Evolutionary conservation across 2,888 invertebrate genomes (phyloP), one percentile per base, ranked within the genome.

Genomic region (Zaprionus lineosus): DNA sequence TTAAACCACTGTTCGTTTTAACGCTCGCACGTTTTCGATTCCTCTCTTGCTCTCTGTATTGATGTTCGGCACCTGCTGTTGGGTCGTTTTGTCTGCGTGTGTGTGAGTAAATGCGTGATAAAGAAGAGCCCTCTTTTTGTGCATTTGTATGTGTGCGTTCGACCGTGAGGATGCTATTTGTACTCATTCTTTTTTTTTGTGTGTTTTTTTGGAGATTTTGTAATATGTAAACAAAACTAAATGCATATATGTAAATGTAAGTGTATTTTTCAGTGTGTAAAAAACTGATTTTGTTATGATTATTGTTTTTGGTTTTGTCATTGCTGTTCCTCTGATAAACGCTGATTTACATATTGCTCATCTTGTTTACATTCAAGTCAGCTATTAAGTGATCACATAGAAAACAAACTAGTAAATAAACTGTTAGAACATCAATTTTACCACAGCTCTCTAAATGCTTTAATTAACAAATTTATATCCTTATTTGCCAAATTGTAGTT

Each of bases 381-480:
- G 33, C 15, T 37, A 43, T 55, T 36, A 53, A 64, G 18, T 29
- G 18, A 41, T 52, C n/a, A n/a, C n/a, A 33, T 12, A 50, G 6
- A 11, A n/a, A 28, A 28, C 7, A 4, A 7, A 28, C 28, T 7
- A 7, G 4, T 28, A 28, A n/a, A n/a, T 5, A 28, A 5, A 3
- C n/a, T n/a, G 28, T 19, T 36, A 34, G 14, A 18, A 16, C 8
- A 39, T 9, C 11, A 5, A 2, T 16, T 39, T 40, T 70, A 89
- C 89, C 88, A 89, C 43, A 71, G 40, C 1, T 82, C 69, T 21
- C 81, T 72, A 47, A 66, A 85, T 5, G 43, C 2, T 21, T 74
- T 79, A 4, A 81, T 57, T 5, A 89, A 24, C 3, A 31, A 24
- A 55, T 74, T 81, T 0, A 82, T 72, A 34, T 89, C 87, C 48